These are phyloP conservation scores for Beris morrisii DNA, from an alignment of 2,888 invertebrate genomes.

Conservation along the genomic window DNA sequence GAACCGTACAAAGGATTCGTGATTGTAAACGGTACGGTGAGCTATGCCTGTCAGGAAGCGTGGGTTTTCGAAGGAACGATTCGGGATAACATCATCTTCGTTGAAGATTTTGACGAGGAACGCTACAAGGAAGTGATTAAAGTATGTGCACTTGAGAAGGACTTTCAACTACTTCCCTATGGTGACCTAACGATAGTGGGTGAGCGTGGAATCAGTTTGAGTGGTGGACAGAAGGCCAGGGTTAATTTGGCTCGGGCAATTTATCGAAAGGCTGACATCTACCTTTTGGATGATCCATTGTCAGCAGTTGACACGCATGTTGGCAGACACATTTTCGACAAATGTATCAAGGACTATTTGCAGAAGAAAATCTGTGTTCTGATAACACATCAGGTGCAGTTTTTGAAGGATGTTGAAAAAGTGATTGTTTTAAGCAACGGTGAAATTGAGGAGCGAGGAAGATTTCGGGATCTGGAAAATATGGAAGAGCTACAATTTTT, in stretches of 20 bases:
- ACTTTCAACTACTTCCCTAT: constrained; percentile 64
- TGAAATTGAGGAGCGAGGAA: constrained; percentile 51
- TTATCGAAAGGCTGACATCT: constrained; percentile 73
- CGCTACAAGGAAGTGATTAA: constrained; percentile 59
- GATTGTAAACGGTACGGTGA: constrained; percentile 64
- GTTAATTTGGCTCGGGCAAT: constrained; percentile 75
- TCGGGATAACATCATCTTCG: constrained; percentile 91
- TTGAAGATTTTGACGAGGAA: constrained; percentile 66
- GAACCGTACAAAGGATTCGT: constrained; percentile 64
- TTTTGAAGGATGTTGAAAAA: constrained; percentile 61
- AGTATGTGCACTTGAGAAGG: constrained; percentile 65
- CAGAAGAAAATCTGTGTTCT: constrained; percentile 68
- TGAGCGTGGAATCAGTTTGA: constrained; percentile 70
- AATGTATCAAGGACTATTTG: constrained; percentile 66
- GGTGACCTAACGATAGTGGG: constrained; percentile 62
- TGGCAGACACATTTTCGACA: constrained; percentile 73
- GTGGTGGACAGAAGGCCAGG: constrained; percentile 76
- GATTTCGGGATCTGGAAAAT: constrained; percentile 59
- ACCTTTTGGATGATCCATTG: constrained; percentile 76
- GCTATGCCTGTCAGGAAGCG: constrained; percentile 81
- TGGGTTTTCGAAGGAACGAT: constrained; percentile 82
- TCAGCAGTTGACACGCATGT: constrained; percentile 79
- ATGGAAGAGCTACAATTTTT: constrained; percentile 58
- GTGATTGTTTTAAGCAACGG: constrained; percentile 61
- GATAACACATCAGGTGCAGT: constrained; percentile 71